These are phyloP conservation scores for Semicossyphus pulcher DNA, from an alignment of 2,113 vertebrate species.

Conservation along the genomic window DNA sequence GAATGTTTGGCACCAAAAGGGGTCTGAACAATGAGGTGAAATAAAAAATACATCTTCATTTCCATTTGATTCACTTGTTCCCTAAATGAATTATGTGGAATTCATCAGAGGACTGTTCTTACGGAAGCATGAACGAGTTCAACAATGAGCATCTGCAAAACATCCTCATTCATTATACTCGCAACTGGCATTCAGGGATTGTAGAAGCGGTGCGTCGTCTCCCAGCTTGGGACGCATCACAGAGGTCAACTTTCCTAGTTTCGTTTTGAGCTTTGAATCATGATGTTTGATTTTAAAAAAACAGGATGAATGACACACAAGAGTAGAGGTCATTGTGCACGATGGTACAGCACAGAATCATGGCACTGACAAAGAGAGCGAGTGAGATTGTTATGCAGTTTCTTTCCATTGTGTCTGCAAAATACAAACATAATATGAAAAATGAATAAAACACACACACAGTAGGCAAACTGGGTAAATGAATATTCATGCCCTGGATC, in stretches of 20 bases:
- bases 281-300: conserved; percentile 7
- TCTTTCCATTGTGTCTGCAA: conserved; percentile 41
- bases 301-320: neutral
- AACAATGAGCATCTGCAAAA: conserved; percentile 46
- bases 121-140: conserved; percentile 46
- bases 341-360: neutral
- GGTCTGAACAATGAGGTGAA: neutral
- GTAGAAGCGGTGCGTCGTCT: conserved; percentile 1
- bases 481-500: conserved; percentile 75
- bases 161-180: conserved; percentile 48
- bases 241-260: conserved; percentile 1
- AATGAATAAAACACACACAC: conserved; percentile 66
- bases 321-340: too few relatives aligned
- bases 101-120: conserved; percentile 40
- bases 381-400: conserved; percentile 3
- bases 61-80: conserved; percentile 33
- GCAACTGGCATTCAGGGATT: conserved; percentile 41
- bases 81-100: conserved; percentile 26
- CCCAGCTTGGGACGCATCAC: conserved; percentile 19
- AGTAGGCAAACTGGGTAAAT: conserved; percentile 59
- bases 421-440: conserved; percentile 55
- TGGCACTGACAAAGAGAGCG: neutral
- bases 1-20: neutral
- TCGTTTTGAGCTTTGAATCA: conserved; percentile 14
- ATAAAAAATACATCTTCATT: neutral